phyloP scores from a whole-genome alignment of 2,113 vertebrate species.

The Kobus ellipsiprymnus region DNA sequence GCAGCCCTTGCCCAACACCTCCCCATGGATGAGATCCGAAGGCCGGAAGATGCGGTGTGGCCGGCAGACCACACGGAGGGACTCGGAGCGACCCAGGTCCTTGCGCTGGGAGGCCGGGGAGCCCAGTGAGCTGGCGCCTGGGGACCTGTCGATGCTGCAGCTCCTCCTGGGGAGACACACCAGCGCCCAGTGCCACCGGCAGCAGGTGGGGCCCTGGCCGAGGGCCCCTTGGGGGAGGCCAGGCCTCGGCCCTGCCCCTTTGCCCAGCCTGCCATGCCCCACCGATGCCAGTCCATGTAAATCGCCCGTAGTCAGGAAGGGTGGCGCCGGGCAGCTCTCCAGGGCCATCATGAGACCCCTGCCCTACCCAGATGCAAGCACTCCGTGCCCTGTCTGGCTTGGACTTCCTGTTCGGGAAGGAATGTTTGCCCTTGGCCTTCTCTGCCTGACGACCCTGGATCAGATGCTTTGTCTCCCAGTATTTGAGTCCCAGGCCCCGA shows the following conservation, averaged over 20 bases:
- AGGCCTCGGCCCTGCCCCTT: not conserved
- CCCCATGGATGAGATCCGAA: conserved; percentile 96
- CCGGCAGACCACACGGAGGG: conserved; percentile 87
- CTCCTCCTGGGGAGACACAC: conserved; percentile 81
- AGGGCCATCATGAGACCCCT: not conserved
- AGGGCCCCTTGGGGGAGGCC: no score
- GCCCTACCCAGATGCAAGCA: not conserved
- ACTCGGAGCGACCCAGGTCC: conserved; percentile 94
- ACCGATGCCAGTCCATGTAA: accelerated
- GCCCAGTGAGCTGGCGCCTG: conserved; percentile 83
- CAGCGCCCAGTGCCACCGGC: accelerated
- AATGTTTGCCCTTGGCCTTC: not conserved
- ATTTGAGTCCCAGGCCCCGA: not conserved
- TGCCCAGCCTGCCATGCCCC: not conserved
- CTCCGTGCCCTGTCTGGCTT: not conserved
- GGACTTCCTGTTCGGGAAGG: not conserved
- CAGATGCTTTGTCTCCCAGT: not conserved
- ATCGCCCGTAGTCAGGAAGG: accelerated
- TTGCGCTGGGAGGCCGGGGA: conserved; percentile 89
- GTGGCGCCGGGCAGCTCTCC: not conserved
- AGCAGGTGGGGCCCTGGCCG: not conserved
- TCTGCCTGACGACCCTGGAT: not conserved
- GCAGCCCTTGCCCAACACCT: conserved; percentile 96
- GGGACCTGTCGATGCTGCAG: conserved; percentile 95
- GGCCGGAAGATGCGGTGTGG: conserved; percentile 96